Evolutionary conservation across 2,113 vertebrate species (phyloP).

Genomic region (Bambusicola thoracicus): DNA sequence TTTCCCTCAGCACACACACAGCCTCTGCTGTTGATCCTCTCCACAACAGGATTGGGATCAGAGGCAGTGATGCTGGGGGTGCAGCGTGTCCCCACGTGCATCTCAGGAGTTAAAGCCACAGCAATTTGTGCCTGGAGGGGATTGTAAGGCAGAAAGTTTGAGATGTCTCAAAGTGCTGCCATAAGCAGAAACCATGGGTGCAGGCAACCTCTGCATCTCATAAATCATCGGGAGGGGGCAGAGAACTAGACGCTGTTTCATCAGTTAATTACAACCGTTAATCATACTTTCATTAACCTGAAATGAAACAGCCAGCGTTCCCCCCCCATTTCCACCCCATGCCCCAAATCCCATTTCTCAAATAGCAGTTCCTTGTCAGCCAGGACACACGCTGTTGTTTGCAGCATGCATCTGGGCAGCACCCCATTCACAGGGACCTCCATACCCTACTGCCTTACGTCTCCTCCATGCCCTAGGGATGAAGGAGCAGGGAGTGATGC

Average conservation of each 20-base stretch:
- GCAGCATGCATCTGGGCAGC: not conserved
- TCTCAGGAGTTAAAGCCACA: not conserved
- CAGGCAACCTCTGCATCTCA: not conserved
- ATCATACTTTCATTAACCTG: slow-evolving; percentile 67
- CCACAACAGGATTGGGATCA: not conserved
- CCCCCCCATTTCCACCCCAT: not conserved
- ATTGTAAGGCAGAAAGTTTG: not conserved
- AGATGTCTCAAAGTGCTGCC: slow-evolving; percentile 1
- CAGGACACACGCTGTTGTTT: not conserved
- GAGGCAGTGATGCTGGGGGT: not conserved
- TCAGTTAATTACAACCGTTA: slow-evolving; percentile 65
- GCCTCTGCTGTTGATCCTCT: not conserved
- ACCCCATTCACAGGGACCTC: not conserved
- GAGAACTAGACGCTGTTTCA: slow-evolving; percentile 20
- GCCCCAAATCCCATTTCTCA: slow-evolving; percentile 12
- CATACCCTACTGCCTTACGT: not conserved
- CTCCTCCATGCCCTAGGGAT: not conserved
- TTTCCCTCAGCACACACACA: not conserved
- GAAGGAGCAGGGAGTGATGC: not conserved
- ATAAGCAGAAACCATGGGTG: slow-evolving; percentile 28
- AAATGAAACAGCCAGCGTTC: not conserved
- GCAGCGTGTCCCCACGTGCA: not conserved
- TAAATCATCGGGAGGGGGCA: slow-evolving; percentile 36
- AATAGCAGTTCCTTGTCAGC: not conserved
- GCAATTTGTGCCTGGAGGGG: not conserved